These are phyloP conservation scores for Campoletis raptor DNA, from an alignment of 2,888 invertebrate genomes.

Conservation along the genomic window DNA sequence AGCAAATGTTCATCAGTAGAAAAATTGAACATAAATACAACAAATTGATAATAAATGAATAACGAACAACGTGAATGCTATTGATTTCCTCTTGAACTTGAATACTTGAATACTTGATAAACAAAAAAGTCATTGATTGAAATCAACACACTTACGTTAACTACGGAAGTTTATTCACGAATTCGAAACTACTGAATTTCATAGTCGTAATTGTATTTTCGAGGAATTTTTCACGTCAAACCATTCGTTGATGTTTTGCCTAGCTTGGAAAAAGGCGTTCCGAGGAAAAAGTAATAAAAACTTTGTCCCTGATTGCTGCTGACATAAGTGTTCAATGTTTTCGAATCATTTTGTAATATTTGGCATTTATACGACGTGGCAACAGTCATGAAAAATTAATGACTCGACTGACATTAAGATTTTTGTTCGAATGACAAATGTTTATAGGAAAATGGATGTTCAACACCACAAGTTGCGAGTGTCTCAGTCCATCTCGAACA, in stretches of 20 bases:
- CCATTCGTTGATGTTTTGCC: background rate
- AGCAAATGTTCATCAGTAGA: constrained; percentile 69
- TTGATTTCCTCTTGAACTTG: background rate
- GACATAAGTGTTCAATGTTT: background rate
- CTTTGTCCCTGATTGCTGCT: background rate
- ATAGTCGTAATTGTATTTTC: background rate
- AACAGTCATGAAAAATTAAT: background rate
- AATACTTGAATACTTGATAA: background rate
- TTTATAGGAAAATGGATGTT: constrained; percentile 80
- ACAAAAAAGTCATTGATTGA: background rate
- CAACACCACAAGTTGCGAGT: constrained; percentile 81
- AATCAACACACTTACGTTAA: background rate
- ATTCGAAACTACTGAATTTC: background rate
- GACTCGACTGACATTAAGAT: background rate
- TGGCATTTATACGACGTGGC: background rate
- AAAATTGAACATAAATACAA: background rate
- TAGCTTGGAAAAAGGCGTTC: background rate
- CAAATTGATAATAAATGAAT: background rate
- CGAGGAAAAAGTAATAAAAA: background rate
- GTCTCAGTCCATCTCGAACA: constrained; percentile 83
- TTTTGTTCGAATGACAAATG: background rate
- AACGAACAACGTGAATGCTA: background rate
- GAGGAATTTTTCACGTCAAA: background rate
- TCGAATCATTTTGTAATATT: background rate
- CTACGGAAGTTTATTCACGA: background rate